phyloP scores from a whole-genome alignment of 2,113 vertebrate genomes.

The Leptobrachium leishanense region DNA sequence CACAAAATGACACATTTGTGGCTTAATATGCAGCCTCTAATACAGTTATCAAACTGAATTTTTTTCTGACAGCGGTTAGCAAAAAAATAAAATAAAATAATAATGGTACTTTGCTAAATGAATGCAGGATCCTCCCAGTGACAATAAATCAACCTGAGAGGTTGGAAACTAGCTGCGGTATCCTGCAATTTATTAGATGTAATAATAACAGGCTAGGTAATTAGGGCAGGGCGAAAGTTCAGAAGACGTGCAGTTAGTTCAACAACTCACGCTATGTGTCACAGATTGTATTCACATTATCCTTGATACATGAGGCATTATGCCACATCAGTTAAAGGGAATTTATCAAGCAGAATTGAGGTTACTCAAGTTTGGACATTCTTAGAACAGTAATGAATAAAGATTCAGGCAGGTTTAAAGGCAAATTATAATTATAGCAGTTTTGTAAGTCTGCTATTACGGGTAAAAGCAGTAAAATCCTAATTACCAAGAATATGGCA shows the following conservation, averaged over 20 bases:
- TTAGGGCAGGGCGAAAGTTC: conserved; percentile 71
- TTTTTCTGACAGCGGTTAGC: conserved; percentile 40
- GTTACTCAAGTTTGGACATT: neutral
- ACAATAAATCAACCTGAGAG: conserved; percentile 65
- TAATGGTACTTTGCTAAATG: conserved; percentile 63
- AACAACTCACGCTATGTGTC: conserved; percentile 67
- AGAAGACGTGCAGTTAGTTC: conserved; percentile 65
- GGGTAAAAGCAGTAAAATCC: too few species aligned
- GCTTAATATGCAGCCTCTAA: conserved; percentile 28
- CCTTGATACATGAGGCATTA: conserved; percentile 64
- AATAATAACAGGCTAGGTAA: conserved; percentile 70
- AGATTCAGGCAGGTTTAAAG: neutral
- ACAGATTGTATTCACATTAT: conserved; percentile 71
- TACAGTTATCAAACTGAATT: conserved; percentile 5
- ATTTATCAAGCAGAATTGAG: neutral
- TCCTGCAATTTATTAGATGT: conserved; percentile 69
- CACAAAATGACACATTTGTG: conserved; percentile 34
- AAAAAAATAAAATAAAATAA: conserved; percentile 48
- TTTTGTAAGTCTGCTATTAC: too few species aligned
- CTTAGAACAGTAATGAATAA: neutral
- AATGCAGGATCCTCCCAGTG: conserved; percentile 58
- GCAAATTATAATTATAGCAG: neutral
- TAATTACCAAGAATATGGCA: too few species aligned
- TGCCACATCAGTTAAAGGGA: conserved; percentile 51
- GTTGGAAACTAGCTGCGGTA: conserved; percentile 73